Evolutionary conservation across 2,113 vertebrate species (phyloP).

Genomic region (Rhinolophus sinicus): DNA sequence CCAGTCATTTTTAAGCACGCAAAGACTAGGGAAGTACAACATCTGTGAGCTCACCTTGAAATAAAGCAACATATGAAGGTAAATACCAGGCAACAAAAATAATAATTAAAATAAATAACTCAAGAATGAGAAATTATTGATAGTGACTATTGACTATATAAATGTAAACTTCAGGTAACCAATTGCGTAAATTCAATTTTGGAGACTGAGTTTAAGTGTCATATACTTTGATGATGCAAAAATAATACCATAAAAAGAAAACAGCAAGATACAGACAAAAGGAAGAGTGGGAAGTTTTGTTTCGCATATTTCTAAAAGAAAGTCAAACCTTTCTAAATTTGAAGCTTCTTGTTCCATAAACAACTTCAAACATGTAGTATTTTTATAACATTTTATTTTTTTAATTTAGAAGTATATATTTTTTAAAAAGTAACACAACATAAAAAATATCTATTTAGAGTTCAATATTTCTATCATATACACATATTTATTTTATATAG

Average conservation of each 20-base stretch:
- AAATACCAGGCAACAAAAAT: neutral
- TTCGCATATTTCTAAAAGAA: neutral
- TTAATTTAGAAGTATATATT: neutral
- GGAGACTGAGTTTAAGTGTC: neutral
- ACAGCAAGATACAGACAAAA: neutral
- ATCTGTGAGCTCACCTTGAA: neutral
- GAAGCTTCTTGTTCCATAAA: slow-evolving; percentile 13
- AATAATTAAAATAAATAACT: neutral
- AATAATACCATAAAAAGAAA: neutral
- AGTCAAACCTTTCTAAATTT: slow-evolving; percentile 19
- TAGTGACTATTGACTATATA: neutral
- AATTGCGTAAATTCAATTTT: neutral
- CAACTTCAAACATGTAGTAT: neutral
- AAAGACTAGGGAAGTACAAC: neutral
- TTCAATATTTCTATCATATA: neutral
- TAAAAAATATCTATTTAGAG: neutral
- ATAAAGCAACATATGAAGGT: neutral
- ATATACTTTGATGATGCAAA: neutral
- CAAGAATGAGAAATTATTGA: neutral
- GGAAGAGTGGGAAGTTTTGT: neutral
- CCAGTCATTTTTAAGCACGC: neutral
- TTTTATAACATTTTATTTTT: slow-evolving; percentile 36
- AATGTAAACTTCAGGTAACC: neutral
- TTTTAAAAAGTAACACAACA: neutral
- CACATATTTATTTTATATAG: too few relatives aligned